Base-by-base conservation (phyloP, 2,888 invertebrate genomes). In the Bimastos eiseni region DNA sequence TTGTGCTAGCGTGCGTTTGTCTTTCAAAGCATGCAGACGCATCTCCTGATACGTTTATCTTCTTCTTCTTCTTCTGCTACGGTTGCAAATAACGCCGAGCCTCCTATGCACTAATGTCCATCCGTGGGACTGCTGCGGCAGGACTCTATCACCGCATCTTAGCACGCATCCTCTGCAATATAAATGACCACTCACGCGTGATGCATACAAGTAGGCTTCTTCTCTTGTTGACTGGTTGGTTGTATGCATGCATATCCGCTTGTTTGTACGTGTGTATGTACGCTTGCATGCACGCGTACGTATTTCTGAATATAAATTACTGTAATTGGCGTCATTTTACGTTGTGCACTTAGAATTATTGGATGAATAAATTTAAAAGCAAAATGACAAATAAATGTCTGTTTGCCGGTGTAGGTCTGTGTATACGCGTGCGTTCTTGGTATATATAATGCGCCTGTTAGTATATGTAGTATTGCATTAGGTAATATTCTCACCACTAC, bases 91-190 rank as follows among this genome's bases (percentile, higher is more conserved):
- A n/a, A 70, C 70, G 70, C 4, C n/a, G 70, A 6, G n/a, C 30
- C 30, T n/a, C n/a, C n/a, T n/a, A n/a, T n/a, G n/a, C n/a, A 70
- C 70, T 70, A 70, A 70, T 70, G 70, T 70, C 70, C 70, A 8
- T 44, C 19, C 2, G 55, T 70, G 30, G 70, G 70, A 70, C 70
- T 70, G 70, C 70, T n/a, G 70, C 70, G 17, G 17, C 44, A 70
- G 70, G 70, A 70, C 70, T 70, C 70, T 70, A 70, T 70, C 70
- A n/a, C 70, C 8, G 8, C 70, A 70, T 70, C 70, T 70, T 70
- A 30, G 70, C 70, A 70, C 70, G 70, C 70, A 70, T 70, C 70
- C 70, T 70, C 70, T 70, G 70, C 70, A 70, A 70, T 70, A 70
- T 70, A 70, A 70, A 70, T 70, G 70, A 70, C 70, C 70, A 70